These are phyloP conservation scores for Schlechtendalia chinensis DNA, from an alignment of 1,140 invertebrate genomes.

Conservation along the genomic window DNA sequence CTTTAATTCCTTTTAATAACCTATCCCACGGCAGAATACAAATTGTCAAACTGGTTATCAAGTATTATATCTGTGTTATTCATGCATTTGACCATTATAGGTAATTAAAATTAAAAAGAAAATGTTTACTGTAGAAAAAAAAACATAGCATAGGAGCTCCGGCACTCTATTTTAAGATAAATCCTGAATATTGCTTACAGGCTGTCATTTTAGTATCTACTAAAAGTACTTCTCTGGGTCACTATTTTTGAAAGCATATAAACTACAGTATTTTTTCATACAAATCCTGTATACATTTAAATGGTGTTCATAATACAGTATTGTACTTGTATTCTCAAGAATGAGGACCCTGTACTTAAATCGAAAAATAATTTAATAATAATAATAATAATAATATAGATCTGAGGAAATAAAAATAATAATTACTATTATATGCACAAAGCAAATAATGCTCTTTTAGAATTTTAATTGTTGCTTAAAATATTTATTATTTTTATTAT, in stretches of 20 bases:
- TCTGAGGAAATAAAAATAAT: slow-evolving; percentile 38
- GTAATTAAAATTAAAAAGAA: slow-evolving; percentile 30
- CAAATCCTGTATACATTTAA: neutral
- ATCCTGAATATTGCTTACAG: slow-evolving; percentile 24
- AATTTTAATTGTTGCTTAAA: slow-evolving; percentile 47
- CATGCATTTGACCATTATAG: slow-evolving; percentile 26
- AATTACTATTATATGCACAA: slow-evolving; percentile 19
- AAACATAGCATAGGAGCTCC: slow-evolving; percentile 11
- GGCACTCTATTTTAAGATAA: neutral
- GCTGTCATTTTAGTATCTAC: slow-evolving; percentile 7
- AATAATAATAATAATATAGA: slow-evolving; percentile 22
- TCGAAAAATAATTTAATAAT: slow-evolving; percentile 22
- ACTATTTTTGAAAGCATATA: slow-evolving; percentile 18
- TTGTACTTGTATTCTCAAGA: neutral
- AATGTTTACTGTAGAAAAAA: slow-evolving; percentile 22
- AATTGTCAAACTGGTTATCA: slow-evolving; percentile 41
- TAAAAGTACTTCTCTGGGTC: neutral
- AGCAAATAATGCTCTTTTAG: slow-evolving; percentile 41
- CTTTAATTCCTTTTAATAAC: slow-evolving; percentile 34
- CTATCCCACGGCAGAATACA: slow-evolving; percentile 10
- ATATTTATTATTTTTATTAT: slow-evolving; percentile 45
- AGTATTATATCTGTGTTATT: slow-evolving; percentile 43
- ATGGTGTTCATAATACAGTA: neutral
- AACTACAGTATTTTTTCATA: neutral
- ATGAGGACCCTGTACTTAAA: slow-evolving; percentile 16